Base-by-base conservation (phyloP, 2,797 vertebrate genomes). In the Sternotherus odoratus region DNA sequence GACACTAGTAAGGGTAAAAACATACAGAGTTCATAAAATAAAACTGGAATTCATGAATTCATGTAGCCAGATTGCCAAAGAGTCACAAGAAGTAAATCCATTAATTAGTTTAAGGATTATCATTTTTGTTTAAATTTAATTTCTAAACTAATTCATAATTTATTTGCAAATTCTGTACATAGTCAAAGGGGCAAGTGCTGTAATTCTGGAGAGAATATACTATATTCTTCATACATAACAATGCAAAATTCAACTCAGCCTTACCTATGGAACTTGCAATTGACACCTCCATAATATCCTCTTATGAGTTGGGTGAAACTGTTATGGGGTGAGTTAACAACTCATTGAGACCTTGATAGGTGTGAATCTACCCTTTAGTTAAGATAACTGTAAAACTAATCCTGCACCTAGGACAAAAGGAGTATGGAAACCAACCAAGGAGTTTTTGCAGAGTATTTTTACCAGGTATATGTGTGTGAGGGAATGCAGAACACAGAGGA, bases 11-110 rank as follows among this genome's bases (percentile, higher is more conserved):
- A 82, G 19, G 11, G 43, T 91, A 77, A 82, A 88, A 51, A 78
- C 57, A 30, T 82, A 78, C 33, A 90, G 86, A 89, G 49, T 85
- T 91, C 69, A 87, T 88, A 91, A 87, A 15, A 21, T 69, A 78
- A 16, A 82, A 82, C 13, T 36, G 6, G 53, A 36, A 85, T 50
- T 9, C 33, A 54, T 9, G 74, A 16, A 88, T 92, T 90, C 50
- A 82, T 28, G 69, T 49, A 78, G 24, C 88, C 33, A 21, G 1
- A 30, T 66, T 75, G 83, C 49, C 66, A 78, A 88, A 78, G 11
- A 9, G 1, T 60, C 28, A 77, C 28, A 60, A 43, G 66, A 54
- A 89, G 23, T 53, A 78, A 83, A 82, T 57, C 56, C 53, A 80
- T 80, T 85, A 54, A 24, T 60, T 72, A 28, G 5, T 54, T 86